Evolutionary conservation across 2,888 invertebrate genomes (phyloP), one percentile per base, ranked within the genome.

Genomic region (Heteromyza rotundicornis): DNA sequence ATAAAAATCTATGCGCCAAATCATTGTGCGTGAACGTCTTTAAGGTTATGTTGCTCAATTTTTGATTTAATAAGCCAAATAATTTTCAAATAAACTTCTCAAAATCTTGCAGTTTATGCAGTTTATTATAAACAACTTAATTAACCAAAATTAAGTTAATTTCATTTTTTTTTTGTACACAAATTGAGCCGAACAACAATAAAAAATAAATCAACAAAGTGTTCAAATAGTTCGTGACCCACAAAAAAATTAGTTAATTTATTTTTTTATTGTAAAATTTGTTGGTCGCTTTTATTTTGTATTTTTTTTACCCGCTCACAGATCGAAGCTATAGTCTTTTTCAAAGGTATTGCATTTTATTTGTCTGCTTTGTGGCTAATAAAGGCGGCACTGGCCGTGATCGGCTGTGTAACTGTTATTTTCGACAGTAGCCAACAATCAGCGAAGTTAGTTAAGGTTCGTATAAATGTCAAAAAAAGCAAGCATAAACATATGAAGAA

Each of bases 201-300:
- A 52, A n/a, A 10, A 27, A n/a, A 16, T 27, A 52, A 52, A 17
- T 52, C 52, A 52, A 32, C 52, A 52, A 24, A 52, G 54, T 36
- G 54, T 36, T 16, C 35, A 53, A 54, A 54, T 35, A 36, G 54
- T 36, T 54, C 54, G 22, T 54, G 54, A 54, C 54, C 54, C 19
- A 36, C 32, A 3, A 52, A n/a, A n/a, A n/a, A 52, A 32, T 24
- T 23, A 10, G 27, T 27, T 27, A 27, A 27, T 27, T 27, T 27
- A 10, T 10, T 27, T 27, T 5, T 40, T 40, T n/a, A 40, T 40
- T 40, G 16, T 40, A 14, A 40, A 40, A n/a, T 40, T 40, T 40
- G n/a, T 8, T 32, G 32, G n/a, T 27, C 7, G 27, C 27, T 27
- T 27, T 10, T 27, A 10, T 27, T 27, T n/a, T n/a, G n/a, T n/a